These are phyloP conservation scores for Latrodectus elegans DNA, from an alignment of 2,888 invertebrate species.

Conservation along the genomic window DNA sequence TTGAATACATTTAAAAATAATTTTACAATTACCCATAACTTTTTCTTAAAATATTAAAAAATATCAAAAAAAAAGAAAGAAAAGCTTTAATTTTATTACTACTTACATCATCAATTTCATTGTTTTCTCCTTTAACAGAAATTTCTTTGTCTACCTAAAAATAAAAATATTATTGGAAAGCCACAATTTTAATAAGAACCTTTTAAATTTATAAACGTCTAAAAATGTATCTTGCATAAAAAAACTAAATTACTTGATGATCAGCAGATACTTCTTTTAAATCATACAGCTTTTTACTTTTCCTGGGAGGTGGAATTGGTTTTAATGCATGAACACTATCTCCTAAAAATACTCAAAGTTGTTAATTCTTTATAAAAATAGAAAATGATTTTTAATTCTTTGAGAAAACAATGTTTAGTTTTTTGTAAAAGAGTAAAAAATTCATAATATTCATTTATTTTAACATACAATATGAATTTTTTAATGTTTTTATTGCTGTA, in stretches of 20 bases:
- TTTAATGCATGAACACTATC: conserved; percentile 12
- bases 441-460: no score
- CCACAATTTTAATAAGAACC: neutral
- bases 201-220: neutral
- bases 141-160: neutral
- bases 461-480: no score
- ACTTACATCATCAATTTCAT: conserved; percentile 10
- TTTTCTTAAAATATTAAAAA: no score
- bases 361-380: no score
- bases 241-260: conserved; percentile 11
- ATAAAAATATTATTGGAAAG: neutral
- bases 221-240: neutral
- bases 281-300: conserved; percentile 39
- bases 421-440: no score
- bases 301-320: conserved; percentile 57
- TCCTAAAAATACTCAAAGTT: neutral
- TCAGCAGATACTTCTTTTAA: conserved; percentile 30
- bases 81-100: no score
- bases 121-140: neutral
- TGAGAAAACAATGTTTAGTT: no score
- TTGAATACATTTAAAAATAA: no score
- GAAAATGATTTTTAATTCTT: no score
- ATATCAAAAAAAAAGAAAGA: no score
- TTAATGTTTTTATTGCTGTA: no score
- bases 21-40: no score